Base-by-base conservation (phyloP, 2,888 invertebrate species). In the Steinernema carpocapsae region DNA sequence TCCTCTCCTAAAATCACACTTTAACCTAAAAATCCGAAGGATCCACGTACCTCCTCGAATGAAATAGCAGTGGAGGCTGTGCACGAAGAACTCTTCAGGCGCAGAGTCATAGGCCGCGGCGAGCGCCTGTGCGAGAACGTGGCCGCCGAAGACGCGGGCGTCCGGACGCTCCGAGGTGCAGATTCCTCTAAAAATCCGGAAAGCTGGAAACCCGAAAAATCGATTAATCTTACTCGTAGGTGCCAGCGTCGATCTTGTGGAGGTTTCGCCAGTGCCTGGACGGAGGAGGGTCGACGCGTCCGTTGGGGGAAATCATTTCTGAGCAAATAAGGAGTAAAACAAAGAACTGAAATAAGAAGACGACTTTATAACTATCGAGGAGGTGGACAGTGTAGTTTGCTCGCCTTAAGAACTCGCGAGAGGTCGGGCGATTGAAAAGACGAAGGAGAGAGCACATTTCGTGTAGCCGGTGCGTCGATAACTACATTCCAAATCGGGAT, bases 61-160 rank as follows among this genome's bases (percentile, higher is more conserved):
- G 71, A 84, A 84, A 72, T 84, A 84, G 42, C 82, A 83, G 64
- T 84, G 84, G 2, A 84, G 75, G 4, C 82, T 80, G 74, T 84
- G 83, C 52, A 84, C 78, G 59, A 79, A 81, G 72, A 82, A 84
- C 12, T 82, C 83, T 37, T 77, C 78, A 12, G 83, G 82, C n/a
- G 81, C 80, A 0, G 84, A 83, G 43, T 77, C 79, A 52, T 83
- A 82, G 37, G 84, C 84, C 0, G 82, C 82, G 4, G 80, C 79
- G 78, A 82, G 79, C 19, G 83, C 83, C 72, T 84, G 82, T 37
- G 82, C 80, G 43, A 79, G 29, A 7, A 79, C 81, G 45, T 83
- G 82, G 0, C 84, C 84, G 6, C 82, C 83, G 29, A 80, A 84
- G 14, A 83, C 81, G 14, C 83, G 80, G 6, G 81, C 81, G 10